These are phyloP conservation scores for Nibea albiflora DNA, from an alignment of 2,113 vertebrate species.

Conservation along the genomic window DNA sequence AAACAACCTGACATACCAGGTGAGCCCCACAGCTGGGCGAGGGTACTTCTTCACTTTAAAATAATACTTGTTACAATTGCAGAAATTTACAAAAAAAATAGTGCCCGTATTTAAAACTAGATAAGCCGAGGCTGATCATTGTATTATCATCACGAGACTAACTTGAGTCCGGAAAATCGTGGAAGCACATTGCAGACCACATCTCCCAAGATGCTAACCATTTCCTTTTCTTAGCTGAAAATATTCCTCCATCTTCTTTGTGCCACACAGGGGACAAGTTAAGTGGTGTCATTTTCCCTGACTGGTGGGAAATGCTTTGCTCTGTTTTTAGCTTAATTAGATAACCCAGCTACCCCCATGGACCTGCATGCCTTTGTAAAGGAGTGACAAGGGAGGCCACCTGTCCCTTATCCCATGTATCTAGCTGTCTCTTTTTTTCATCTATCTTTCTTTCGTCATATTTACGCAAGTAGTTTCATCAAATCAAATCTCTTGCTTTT, in stretches of 20 bases:
- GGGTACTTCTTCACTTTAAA: neutral
- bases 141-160: neutral
- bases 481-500: slow-evolving; percentile 59
- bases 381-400: slow-evolving; percentile 28
- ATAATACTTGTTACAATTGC: neutral
- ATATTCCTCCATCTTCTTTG: slow-evolving; percentile 29
- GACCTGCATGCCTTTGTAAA: slow-evolving; percentile 9
- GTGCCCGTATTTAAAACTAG: neutral
- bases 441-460: slow-evolving; percentile 39
- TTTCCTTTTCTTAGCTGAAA: slow-evolving; percentile 53
- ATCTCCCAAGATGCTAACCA: slow-evolving; percentile 17
- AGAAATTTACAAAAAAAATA: neutral
- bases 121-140: neutral
- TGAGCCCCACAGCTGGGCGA: no score
- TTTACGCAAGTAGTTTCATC: slow-evolving; percentile 35
- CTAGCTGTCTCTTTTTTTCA: slow-evolving; percentile 2
- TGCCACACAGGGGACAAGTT: slow-evolving; percentile 43
- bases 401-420: slow-evolving; percentile 22
- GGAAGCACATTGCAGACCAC: neutral
- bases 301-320: slow-evolving; percentile 59
- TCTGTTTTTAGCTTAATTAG: slow-evolving; percentile 63
- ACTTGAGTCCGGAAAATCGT: neutral
- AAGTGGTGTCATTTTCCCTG: slow-evolving; percentile 49
- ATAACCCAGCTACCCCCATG: slow-evolving; percentile 41
- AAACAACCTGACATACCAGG: no score